A percentile compares a stretch with the other conserved stretches of the same genome.
Conservation (phyloP, 2,888 invertebrate genomes). For the Leucoma salicis region DNA sequence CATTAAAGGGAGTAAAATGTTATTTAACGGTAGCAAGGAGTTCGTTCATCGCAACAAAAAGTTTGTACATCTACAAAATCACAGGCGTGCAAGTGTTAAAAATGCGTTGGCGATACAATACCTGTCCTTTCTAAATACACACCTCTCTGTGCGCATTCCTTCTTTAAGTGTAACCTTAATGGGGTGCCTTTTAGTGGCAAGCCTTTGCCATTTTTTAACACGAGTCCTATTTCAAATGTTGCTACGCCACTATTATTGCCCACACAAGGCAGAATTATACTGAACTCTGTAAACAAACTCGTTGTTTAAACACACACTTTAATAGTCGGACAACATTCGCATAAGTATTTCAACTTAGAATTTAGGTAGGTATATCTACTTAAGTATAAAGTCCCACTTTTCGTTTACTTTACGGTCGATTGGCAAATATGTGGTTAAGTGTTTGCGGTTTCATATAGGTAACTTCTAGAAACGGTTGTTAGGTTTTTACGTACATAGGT, state of each 20-base stretch:
- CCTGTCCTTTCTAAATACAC: slow-evolving; percentile 86
- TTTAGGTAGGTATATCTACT: background rate
- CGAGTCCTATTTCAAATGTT: slow-evolving; percentile 92
- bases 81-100: slow-evolving; percentile 76
- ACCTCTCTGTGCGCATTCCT: slow-evolving; percentile 97
- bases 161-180: slow-evolving; percentile 91
- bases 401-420: background rate
- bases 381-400: background rate
- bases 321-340: slow-evolving; percentile 5
- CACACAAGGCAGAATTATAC: slow-evolving; percentile 92
- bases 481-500: too few species aligned
- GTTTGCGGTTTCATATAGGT: background rate
- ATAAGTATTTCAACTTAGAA: background rate
- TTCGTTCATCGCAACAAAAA: background rate
- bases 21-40: too few species aligned
- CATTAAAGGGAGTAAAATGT: too few species aligned
- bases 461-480: too few species aligned
- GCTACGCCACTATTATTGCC: slow-evolving; percentile 94
- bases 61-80: slow-evolving; percentile 44
- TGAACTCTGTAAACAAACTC: slow-evolving; percentile 86
- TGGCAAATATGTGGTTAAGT: too few species aligned
- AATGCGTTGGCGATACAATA: slow-evolving; percentile 84
- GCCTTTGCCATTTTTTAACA: slow-evolving; percentile 90
- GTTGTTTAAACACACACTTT: background rate
- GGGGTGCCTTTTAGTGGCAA: slow-evolving; percentile 93